Percentiles rank a stretch among this genome's conserved stretches.
Evolutionary conservation across 2,797 vertebrate genomes (phyloP).

Genomic region (Neosilurus hyrtlii): DNA sequence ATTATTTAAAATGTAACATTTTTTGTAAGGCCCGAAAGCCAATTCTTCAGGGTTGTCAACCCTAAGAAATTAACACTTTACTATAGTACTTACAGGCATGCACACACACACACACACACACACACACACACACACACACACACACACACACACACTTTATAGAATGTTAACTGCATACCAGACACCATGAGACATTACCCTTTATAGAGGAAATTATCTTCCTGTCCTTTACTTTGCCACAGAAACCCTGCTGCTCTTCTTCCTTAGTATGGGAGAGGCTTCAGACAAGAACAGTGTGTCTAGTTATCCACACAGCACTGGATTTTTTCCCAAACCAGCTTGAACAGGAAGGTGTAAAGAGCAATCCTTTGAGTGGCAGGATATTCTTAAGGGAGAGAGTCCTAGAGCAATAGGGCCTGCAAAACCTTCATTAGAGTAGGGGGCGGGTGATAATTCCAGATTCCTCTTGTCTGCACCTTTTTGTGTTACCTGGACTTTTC

Average conservation of each 20-base stretch:
- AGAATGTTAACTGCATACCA: neutral
- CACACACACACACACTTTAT: neutral
- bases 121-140: too few relatives aligned
- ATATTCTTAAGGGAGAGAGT: neutral
- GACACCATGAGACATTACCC: slow-evolving; percentile 6
- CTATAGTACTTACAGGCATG: too few relatives aligned
- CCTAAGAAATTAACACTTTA: neutral
- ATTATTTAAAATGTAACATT: neutral
- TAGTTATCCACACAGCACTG: slow-evolving; percentile 20
- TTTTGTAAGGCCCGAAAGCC: neutral
- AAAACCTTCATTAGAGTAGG: slow-evolving; percentile 1
- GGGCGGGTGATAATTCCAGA: too few relatives aligned
- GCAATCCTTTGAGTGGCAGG: slow-evolving; percentile 13
- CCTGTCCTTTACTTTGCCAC: slow-evolving; percentile 18
- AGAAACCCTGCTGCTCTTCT: slow-evolving; percentile 30
- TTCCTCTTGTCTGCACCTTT: too few relatives aligned
- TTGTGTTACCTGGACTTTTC: too few relatives aligned
- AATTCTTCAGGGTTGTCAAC: neutral
- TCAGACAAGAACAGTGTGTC: slow-evolving; percentile 6
- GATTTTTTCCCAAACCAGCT: slow-evolving; percentile 33
- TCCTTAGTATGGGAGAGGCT: slow-evolving; percentile 1
- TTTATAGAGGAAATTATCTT: slow-evolving; percentile 10
- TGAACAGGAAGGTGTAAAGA: slow-evolving; percentile 25
- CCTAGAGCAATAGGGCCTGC: slow-evolving; percentile 4
- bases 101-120: too few relatives aligned